Evolutionary conservation across 2,797 vertebrate species (phyloP).

Genomic region (Arctocebus calabarensis): DNA sequence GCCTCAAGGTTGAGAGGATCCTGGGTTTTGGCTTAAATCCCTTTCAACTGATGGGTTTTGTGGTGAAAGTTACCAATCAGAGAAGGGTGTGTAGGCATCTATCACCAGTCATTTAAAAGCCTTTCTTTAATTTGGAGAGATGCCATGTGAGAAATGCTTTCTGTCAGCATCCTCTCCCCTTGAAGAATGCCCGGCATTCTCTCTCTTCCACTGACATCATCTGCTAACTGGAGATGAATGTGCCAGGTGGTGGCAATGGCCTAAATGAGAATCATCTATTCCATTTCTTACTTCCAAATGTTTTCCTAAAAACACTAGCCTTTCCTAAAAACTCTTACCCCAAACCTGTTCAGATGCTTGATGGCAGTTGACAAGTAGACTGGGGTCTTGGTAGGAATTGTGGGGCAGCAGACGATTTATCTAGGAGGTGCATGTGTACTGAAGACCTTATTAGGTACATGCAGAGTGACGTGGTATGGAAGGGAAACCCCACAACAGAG

Average conservation of each 20-base stretch:
- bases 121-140: conserved; percentile 13
- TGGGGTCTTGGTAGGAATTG: background rate
- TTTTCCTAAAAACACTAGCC: background rate
- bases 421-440: background rate
- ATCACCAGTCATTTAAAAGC: background rate
- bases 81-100: background rate
- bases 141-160: conserved; percentile 10
- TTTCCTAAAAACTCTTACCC: background rate
- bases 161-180: background rate
- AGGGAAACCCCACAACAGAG: background rate
- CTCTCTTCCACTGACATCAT: conserved; percentile 13
- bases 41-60: conserved; percentile 16
- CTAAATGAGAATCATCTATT: background rate
- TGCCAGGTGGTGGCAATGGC: background rate
- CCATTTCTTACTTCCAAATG: background rate
- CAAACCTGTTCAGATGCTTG: background rate
- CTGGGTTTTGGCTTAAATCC: background rate
- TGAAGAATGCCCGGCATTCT: background rate
- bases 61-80: background rate
- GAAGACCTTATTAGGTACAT: background rate
- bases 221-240: background rate
- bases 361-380: background rate
- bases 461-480: background rate
- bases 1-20: background rate
- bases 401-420: background rate